phyloP scores from a whole-genome alignment of 2,888 invertebrate species.

The Dasysyrphus tricinctus region DNA sequence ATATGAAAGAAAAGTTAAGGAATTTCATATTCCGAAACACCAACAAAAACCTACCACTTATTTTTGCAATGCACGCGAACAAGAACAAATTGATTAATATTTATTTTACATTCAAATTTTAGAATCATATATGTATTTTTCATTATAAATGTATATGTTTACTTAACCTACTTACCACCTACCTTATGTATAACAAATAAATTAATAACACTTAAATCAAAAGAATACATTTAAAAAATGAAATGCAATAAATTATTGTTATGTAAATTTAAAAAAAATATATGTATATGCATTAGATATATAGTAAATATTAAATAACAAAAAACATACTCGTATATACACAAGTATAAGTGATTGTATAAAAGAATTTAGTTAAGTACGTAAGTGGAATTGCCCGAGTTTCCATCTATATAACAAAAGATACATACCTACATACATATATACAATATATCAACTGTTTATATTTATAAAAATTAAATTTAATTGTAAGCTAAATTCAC shows the following conservation, averaged over 20 bases:
- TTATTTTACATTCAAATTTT: constrained; percentile 66
- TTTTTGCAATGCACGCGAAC: constrained; percentile 61
- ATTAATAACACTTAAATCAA: constrained; percentile 41
- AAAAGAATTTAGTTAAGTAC: constrained; percentile 56
- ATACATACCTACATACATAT: constrained; percentile 13
- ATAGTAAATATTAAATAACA: neutral
- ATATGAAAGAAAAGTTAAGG: constrained; percentile 20
- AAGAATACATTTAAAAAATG: constrained; percentile 57
- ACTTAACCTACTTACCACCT: constrained; percentile 31
- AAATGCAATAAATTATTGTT: constrained; percentile 65
- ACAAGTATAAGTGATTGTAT: constrained; percentile 63
- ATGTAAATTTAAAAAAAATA: constrained; percentile 50
- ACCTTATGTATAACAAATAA: constrained; percentile 20
- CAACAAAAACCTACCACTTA: constrained; percentile 1
- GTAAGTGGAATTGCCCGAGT: constrained; percentile 58
- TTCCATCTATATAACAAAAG: constrained; percentile 39
- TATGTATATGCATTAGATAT: neutral
- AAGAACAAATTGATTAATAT: constrained; percentile 64
- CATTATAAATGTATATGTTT: neutral
- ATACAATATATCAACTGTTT: constrained; percentile 60
- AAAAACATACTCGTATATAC: constrained; percentile 49
- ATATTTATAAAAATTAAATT: constrained; percentile 58
- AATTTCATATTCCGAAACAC: constrained; percentile 26
- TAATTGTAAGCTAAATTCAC: constrained; percentile 4
- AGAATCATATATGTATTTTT: constrained; percentile 40